Evolutionary conservation across 1,140 invertebrate genomes (phyloP), one percentile per base, ranked within the genome.

Genomic region (Pachypeltis micranthus): DNA sequence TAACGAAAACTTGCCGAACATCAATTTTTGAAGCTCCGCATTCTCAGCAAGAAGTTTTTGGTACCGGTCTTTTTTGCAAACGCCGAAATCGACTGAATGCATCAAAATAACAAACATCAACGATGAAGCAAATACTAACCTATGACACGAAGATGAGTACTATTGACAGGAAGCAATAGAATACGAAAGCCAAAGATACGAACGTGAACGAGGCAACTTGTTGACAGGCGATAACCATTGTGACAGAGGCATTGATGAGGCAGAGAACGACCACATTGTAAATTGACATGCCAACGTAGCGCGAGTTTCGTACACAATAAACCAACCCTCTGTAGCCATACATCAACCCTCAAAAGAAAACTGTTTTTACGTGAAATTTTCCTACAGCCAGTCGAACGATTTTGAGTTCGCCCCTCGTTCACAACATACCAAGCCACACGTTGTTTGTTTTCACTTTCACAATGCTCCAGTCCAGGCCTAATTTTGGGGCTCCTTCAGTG

Each of bases 251-350:
- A 10, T 95, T 98, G 71, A 99, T 97, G 61, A 98, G 77, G 73
- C 94, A 97, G 14, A 99, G 81, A 25, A 99, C 92, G 62, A 96
- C 95, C 55, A 99, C 95, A 77, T 99, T 99, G 78, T 99, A 99
- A 71, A 99, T 98, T 68, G 93, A 93, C 92, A 99, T 96, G 66
- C 94, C 94, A 12, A 98, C 95, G 75, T 98, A 96, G 70, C 94
- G 82, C 0, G 79, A 0, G 96, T 98, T 77, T 99, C 96, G 72
- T 98, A 99, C 0, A 96, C 91, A 63, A 99, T 76, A 78, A 23
- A 98, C 85, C 3, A 99, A 80, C 0, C 95, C 94, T 77, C 99
- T 99, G 78, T 97, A 97, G 19, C 92, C 91, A 73, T 95, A 96
- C 64, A 97, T 84, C 14, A 98, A 79, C 67, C 92, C 93, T 96